Conservation (phyloP, 1,140 invertebrate genomes). For the Hydropsyche tenuis region DNA sequence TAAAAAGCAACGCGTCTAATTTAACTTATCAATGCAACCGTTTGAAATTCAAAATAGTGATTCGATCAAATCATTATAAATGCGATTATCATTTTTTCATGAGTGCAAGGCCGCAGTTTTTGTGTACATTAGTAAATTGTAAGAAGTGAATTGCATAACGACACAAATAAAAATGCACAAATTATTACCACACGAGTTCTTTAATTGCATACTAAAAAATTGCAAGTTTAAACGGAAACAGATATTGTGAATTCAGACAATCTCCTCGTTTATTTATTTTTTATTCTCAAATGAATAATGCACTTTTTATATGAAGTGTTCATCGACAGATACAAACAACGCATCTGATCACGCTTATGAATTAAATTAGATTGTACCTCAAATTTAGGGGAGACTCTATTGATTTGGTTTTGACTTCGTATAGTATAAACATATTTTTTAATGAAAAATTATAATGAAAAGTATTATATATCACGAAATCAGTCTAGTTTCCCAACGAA, state of each 20-base stretch:
- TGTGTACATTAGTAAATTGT: neutral
- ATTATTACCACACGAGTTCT: neutral
- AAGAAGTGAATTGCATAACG: neutral
- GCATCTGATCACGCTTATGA: no score
- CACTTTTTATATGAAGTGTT: neutral
- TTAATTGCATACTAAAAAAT: neutral
- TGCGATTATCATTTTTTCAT: no score
- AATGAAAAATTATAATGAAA: no score
- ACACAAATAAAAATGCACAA: neutral
- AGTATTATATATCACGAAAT: no score
- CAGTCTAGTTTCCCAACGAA: neutral
- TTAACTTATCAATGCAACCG: no score
- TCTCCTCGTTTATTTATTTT: neutral
- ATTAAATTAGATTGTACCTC: neutral
- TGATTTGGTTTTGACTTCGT: no score
- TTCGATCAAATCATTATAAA: no score
- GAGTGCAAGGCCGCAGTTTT: neutral
- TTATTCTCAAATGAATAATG: neutral
- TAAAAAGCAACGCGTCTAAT: no score
- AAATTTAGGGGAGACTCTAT: neutral
- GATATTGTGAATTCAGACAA: neutral
- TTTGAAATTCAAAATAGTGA: no score
- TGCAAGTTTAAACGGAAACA: neutral
- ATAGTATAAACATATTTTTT: no score
- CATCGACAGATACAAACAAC: no score